A percentile compares a stretch with the other conserved stretches of the same genome.
Conservation (phyloP, 2,113 vertebrate species). For the Talpa occidentalis region DNA sequence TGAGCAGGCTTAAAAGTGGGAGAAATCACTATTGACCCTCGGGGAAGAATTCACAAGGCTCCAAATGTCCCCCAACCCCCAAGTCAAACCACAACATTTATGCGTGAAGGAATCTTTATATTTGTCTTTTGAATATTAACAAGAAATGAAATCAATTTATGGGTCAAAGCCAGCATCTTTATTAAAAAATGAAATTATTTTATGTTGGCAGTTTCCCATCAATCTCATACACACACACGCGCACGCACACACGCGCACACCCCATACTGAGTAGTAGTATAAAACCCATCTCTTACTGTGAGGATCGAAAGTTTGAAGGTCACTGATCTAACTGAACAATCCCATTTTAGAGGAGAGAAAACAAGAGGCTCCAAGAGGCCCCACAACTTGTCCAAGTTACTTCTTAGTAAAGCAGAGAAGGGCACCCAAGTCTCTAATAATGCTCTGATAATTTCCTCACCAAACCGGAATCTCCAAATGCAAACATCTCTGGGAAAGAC, state of each 20-base stretch:
- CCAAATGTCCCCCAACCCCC: not conserved
- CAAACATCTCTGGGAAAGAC: constrained; percentile 48
- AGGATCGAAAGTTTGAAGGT: not conserved
- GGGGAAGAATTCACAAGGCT: not conserved
- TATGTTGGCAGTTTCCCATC: not conserved
- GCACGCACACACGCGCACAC: not conserved
- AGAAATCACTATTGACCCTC: not conserved
- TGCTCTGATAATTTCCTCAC: constrained; percentile 61
- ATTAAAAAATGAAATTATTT: constrained; percentile 16
- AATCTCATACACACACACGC: no score
- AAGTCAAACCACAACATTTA: not conserved
- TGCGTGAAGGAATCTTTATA: not conserved
- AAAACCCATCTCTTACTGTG: not conserved
- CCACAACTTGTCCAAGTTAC: not conserved
- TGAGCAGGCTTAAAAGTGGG: not conserved
- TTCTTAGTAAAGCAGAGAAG: constrained; percentile 4
- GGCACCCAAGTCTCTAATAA: constrained; percentile 1
- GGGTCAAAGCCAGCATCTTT: not conserved
- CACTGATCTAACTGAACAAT: not conserved
- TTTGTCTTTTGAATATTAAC: constrained; percentile 9
- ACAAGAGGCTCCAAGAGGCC: not conserved
- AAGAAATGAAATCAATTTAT: not conserved
- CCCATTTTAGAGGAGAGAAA: not conserved
- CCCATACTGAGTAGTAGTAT: not conserved
- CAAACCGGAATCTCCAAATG: constrained; percentile 52